A percentile compares a stretch with the other conserved stretches of the same genome.
Evolutionary conservation across 2,113 vertebrate genomes (phyloP).

Genomic region (Phasianus colchicus): DNA sequence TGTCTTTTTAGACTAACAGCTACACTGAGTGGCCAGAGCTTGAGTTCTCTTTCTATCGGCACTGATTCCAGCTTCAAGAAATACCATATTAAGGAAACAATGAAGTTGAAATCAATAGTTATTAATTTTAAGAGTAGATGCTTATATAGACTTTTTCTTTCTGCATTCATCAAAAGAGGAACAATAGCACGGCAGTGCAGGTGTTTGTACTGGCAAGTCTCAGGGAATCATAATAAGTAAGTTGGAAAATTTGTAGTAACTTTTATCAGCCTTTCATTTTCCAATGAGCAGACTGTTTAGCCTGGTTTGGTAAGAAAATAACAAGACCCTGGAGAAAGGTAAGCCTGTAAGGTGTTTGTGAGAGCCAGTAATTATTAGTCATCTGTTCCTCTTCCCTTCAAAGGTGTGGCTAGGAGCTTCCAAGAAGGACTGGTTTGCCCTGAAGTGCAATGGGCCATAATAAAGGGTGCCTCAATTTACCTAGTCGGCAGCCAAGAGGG

Average conservation of each 20-base stretch:
- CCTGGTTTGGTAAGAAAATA: background rate
- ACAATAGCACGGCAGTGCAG: background rate
- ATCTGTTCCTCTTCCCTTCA: background rate
- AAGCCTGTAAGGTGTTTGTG: background rate
- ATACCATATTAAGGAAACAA: background rate
- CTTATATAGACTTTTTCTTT: background rate
- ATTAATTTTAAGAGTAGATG: background rate
- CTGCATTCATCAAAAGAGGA: background rate
- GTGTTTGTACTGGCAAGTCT: background rate
- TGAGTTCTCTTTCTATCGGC: background rate
- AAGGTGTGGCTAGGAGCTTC: background rate
- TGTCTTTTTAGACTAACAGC: background rate
- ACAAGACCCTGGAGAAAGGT: conserved; percentile 1
- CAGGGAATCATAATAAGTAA: background rate
- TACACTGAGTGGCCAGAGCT: background rate
- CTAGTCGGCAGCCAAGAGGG: background rate
- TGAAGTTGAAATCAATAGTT: background rate
- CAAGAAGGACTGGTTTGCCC: background rate
- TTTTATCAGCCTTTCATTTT: conserved; percentile 5
- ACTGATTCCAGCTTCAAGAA: background rate
- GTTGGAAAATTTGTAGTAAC: background rate
- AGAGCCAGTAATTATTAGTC: background rate
- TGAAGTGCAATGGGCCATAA: background rate
- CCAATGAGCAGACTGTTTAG: background rate
- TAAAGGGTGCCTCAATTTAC: background rate